Base-by-base conservation (phyloP, 2,797 vertebrate species). In the Gadopsis bispinosus region DNA sequence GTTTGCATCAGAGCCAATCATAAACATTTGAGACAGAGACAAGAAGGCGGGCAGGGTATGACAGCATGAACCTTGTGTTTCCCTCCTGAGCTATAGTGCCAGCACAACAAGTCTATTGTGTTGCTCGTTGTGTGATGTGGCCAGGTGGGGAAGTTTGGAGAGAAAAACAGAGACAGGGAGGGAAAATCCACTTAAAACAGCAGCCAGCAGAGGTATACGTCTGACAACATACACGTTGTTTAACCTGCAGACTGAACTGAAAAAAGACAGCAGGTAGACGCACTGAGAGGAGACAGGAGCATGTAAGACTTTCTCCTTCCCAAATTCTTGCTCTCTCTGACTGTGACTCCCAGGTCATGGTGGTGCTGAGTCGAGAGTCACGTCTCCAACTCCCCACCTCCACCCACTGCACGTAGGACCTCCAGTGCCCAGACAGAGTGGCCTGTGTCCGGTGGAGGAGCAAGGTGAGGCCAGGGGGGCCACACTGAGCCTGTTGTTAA, bases 401-500 rank as follows among this genome's bases (percentile, higher is more conserved):
- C 31, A 4, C 17, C 41, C 35, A 16, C 59, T 16, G 53, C 16
- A 1, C 14, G 47, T 65, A 33, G 29, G 61, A 48, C 73, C 73
- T 75, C 53, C 68, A 78, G 64, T 35, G 17, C 35, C 55, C 73
- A 69, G 43, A 87, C 85, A 84, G 79, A 87, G 86, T 71, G 67
- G 83, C 83, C 63, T 74, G 86, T 87, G 87, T 90, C 76, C 70
- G 9, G 55, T 3, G 17, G 88, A 90, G 89, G 89, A 92, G 90
- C 88, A 87, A 94, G 86, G 84, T 94, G 87, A 93, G 89, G 94
- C 92, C 91, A 93, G 87, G 47, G 72, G 72, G 80, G 66, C 86
- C 91, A 95, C 93, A 95, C 92, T 93, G 91, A 90, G 88, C 75
- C 90, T 83, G 87, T 93, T 96, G 94, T 96, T 94, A 89, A 86